phyloP scores from a whole-genome alignment of 2,113 vertebrate genomes.

The Aplodontia rufa region DNA sequence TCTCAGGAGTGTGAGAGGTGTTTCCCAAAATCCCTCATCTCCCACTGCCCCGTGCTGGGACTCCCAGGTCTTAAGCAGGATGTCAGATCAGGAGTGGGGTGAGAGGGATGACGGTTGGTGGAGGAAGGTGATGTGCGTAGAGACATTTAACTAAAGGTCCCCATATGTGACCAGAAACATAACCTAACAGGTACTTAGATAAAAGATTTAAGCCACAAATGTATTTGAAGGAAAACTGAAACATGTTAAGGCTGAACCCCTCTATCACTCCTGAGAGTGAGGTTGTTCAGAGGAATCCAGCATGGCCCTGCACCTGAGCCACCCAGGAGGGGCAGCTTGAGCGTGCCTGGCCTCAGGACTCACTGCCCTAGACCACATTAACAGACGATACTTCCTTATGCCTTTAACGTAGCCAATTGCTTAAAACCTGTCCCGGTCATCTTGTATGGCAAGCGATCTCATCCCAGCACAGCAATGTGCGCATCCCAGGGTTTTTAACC shows the following conservation, averaged over 20 bases:
- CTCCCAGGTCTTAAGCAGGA: neutral
- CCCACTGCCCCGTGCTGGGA: neutral
- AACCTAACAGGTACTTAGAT: neutral
- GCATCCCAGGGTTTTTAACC: neutral
- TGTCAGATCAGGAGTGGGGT: neutral
- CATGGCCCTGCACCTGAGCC: fast-evolving
- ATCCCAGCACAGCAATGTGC: fast-evolving
- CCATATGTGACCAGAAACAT: neutral
- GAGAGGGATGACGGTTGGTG: neutral
- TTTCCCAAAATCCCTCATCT: neutral
- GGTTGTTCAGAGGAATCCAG: neutral
- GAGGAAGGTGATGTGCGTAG: neutral
- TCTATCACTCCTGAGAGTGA: neutral
- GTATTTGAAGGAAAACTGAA: neutral
- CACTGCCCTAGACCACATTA: fast-evolving
- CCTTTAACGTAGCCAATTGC: neutral
- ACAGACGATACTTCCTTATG: neutral
- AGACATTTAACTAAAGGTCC: neutral
- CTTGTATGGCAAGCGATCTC: neutral
- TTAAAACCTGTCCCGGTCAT: neutral
- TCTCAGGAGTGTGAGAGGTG: neutral
- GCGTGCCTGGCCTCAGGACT: too few species aligned
- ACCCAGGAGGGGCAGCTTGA: neutral
- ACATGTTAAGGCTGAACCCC: neutral
- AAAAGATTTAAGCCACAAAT: neutral